phyloP scores from a whole-genome alignment of 2,797 vertebrate species.

The Bovichtus diacanthus region DNA sequence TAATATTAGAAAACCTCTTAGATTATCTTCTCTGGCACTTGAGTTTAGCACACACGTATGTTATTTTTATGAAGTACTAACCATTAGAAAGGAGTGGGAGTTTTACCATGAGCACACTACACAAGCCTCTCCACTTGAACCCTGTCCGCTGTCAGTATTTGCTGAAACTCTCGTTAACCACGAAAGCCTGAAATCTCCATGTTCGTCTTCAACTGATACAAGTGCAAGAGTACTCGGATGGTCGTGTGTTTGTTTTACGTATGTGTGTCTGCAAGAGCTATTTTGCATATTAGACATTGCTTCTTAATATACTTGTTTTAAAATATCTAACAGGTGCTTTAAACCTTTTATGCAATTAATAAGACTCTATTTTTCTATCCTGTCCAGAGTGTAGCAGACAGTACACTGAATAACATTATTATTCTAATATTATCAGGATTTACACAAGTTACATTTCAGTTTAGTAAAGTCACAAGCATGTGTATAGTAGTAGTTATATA shows the following conservation, averaged over 20 bases:
- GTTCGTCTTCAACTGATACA: conserved; percentile 33
- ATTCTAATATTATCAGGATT: conserved; percentile 52
- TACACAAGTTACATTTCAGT: conserved; percentile 45
- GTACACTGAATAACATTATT: conserved; percentile 48
- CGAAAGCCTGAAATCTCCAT: conserved; percentile 22
- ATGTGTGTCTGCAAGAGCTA: background rate
- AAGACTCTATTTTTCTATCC: conserved; percentile 69
- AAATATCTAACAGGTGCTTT: conserved; percentile 58
- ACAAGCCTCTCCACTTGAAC: conserved; percentile 34
- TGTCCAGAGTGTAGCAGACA: conserved; percentile 44
- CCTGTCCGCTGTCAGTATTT: conserved; percentile 15
- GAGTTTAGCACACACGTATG: conserved; percentile 21
- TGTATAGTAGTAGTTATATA: conserved; percentile 47
- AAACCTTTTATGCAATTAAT: conserved; percentile 74
- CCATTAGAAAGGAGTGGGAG: conserved; percentile 39
- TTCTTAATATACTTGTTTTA: conserved; percentile 44
- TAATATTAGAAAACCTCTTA: conserved; percentile 41
- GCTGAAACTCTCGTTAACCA: conserved; percentile 21
- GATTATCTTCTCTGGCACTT: conserved; percentile 23
- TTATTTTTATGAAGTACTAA: conserved; percentile 53
- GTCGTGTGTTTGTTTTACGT: conserved; percentile 9
- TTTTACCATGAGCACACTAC: conserved; percentile 42
- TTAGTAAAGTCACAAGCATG: conserved; percentile 36
- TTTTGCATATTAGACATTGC: conserved; percentile 28
- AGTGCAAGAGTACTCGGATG: conserved; percentile 44